Evolutionary conservation across 2,888 invertebrate genomes (phyloP), one percentile per base, ranked within the genome.

Genomic region (Syritta pipiens): DNA sequence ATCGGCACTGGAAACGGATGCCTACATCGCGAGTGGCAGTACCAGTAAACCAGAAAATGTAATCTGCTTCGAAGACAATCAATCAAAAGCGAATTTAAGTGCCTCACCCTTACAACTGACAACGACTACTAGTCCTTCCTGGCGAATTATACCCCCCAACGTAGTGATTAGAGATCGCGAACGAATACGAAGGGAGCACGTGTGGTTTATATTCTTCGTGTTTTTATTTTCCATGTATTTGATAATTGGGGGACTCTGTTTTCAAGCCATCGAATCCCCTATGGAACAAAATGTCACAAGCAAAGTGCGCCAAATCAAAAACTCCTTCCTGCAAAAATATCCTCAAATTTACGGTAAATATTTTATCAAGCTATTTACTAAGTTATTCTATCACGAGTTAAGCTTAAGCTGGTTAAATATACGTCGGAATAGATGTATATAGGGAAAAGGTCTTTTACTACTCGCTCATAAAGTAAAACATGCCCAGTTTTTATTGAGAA

Each of bases 191-290:
- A 82, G 75, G 17, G 76, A 83, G 46, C 81, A 84, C 32, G 55
- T 82, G 46, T 82, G 87, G 76, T 84, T 91, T 53, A 90, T 92
- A 75, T 84, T 91, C 17, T 93, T 91, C 84, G 84, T 92, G 2
- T 55, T 91, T 3, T 91, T 93, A 83, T 94, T 93, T 85, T 81
- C 91, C 3, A 86, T 90, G 40, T 95, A 92, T 86, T 86, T 95
- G 84, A 89, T 91, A 14, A 88, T 92, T 62, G 95, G 95, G 0
- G 93, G 93, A 0, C 83, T 92, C 71, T 90, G 93, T 53, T 95
- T 95, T 86, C 91, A 91, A 30, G 89, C 91, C 9, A 86, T 94
- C 77, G 95, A 95, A 86, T 89, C 90, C 0, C 93, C 93, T 0
- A 83, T 90, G 72, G 94, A 94, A 85, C 89, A 90, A 57, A 89